Evolutionary conservation across 2,113 vertebrate genomes (phyloP).

Genomic region (Galemys pyrenaicus): DNA sequence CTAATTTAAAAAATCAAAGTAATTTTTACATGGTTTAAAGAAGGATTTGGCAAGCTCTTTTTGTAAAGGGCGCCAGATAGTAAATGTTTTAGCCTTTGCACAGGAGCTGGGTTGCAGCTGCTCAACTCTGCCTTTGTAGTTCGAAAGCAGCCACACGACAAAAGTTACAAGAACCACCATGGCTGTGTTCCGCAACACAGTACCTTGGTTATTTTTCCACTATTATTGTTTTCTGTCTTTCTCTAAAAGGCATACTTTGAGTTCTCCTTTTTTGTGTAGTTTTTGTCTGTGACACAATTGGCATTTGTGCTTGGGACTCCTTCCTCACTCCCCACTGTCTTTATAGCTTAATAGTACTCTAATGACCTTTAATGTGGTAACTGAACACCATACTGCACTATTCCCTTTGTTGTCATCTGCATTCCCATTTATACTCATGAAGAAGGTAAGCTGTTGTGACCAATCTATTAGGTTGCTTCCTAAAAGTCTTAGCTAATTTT

Average conservation of each 20-base stretch:
- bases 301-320: background rate
- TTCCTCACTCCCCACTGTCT: no score
- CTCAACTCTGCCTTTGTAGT: background rate
- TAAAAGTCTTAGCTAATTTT: background rate
- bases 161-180: background rate
- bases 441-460: background rate
- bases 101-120: background rate
- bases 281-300: background rate
- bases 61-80: background rate
- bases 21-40: background rate
- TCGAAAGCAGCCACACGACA: background rate
- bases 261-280: background rate
- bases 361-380: background rate
- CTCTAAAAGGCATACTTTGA: background rate
- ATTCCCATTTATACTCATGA: background rate
- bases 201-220: background rate
- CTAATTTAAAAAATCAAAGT: constrained; percentile 29
- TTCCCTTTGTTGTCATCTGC: background rate
- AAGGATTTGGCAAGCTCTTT: background rate
- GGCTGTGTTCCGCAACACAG: background rate
- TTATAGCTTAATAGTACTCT: background rate
- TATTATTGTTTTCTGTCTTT: background rate
- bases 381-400: background rate
- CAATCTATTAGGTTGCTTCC: background rate
- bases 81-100: background rate